A percentile compares a stretch with the other conserved stretches of the same genome.
phyloP scores from a whole-genome alignment of 2,888 invertebrate species.

The Mactromeris polynyma region DNA sequence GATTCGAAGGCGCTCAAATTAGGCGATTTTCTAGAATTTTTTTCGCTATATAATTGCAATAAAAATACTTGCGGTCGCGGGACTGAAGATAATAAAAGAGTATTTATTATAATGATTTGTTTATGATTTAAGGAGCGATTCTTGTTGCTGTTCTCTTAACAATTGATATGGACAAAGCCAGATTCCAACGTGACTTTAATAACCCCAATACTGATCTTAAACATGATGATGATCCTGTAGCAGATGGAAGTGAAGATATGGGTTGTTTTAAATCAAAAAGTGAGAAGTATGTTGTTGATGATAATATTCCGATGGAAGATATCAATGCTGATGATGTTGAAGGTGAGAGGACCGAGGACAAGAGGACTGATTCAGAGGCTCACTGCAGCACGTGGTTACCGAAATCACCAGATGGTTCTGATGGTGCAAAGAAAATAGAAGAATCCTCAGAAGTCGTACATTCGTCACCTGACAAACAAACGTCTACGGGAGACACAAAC shows the following conservation, averaged over 20 bases:
- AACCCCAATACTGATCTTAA: neutral
- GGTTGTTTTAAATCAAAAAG: conserved; percentile 1
- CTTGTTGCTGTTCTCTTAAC: neutral
- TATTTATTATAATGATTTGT: neutral
- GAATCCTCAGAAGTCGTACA: neutral
- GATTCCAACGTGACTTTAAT: neutral
- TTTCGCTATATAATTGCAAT: no score
- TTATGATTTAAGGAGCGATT: neutral
- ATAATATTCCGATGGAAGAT: neutral
- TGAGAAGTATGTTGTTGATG: neutral
- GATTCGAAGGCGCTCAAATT: no score
- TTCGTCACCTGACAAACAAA: neutral
- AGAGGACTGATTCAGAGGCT: no score
- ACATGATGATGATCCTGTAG: neutral
- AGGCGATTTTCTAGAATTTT: no score
- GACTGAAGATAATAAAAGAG: no score
- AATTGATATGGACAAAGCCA: neutral
- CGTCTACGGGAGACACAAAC: neutral
- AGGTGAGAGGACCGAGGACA: neutral
- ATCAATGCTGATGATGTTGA: no score
- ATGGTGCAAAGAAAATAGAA: neutral
- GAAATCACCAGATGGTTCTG: neutral
- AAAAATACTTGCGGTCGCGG: no score
- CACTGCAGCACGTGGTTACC: no score
- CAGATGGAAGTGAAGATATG: neutral